These are phyloP conservation scores for Acleris cristana DNA, from an alignment of 2,888 invertebrate species.

Conservation along the genomic window DNA sequence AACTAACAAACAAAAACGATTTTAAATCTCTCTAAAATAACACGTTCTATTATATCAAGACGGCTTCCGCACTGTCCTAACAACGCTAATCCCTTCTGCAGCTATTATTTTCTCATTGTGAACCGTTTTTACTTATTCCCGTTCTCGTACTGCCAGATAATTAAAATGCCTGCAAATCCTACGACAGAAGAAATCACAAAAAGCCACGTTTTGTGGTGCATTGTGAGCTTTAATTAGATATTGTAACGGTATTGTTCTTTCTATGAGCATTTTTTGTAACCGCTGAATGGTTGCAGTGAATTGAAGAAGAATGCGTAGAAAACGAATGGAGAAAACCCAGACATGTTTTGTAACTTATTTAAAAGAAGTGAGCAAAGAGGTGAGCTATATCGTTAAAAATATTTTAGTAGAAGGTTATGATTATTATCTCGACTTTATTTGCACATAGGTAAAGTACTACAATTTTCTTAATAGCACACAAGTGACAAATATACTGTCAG, in stretches of 20 bases:
- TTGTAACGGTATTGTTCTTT: slow-evolving; percentile 1
- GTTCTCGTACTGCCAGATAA: slow-evolving; percentile 62
- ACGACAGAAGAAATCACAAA: slow-evolving; percentile 45
- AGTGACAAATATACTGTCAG: no score
- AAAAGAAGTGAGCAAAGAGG: no score
- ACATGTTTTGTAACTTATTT: no score
- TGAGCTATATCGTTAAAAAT: no score
- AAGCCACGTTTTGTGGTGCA: slow-evolving; percentile 38
- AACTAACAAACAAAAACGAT: no score
- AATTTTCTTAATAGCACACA: no score
- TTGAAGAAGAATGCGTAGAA: no score
- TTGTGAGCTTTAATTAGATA: slow-evolving; percentile 36
- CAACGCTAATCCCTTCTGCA: slow-evolving; percentile 55
- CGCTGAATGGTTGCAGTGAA: background rate
- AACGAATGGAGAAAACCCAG: no score
- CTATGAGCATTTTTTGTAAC: background rate
- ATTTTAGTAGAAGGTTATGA: no score
- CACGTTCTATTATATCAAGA: slow-evolving; percentile 23
- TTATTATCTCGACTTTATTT: no score
- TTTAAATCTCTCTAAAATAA: slow-evolving; percentile 19
- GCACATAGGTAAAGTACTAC: no score
- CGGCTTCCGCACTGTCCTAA: slow-evolving; percentile 43
- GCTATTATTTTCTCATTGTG: slow-evolving; percentile 68
- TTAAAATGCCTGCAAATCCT: slow-evolving; percentile 63
- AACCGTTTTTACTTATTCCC: slow-evolving; percentile 59